phyloP scores from a whole-genome alignment of 2,113 vertebrate genomes.

The Neolamprologus cancellatus region DNA sequence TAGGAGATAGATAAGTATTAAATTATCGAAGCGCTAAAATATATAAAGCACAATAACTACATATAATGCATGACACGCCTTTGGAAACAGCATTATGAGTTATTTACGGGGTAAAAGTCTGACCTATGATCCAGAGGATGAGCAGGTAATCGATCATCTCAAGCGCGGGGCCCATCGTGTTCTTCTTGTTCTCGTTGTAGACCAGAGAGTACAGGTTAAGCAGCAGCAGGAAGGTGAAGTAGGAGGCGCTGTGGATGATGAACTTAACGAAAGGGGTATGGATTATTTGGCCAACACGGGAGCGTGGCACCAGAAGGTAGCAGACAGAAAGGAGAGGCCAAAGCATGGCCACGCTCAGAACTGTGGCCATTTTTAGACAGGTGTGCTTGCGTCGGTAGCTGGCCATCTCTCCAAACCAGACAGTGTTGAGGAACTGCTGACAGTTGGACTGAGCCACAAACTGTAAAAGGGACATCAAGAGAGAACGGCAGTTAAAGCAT shows the following conservation, averaged over 20 bases:
- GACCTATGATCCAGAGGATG: constrained; percentile 96
- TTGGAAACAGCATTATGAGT: not conserved
- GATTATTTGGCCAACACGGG: constrained; percentile 91
- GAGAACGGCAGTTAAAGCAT: not conserved
- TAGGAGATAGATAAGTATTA: not conserved
- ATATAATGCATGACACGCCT: not conserved
- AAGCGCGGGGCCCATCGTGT: constrained; percentile 91
- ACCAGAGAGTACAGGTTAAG: constrained; percentile 97
- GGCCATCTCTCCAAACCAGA: constrained; percentile 99
- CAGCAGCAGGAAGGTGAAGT: constrained; percentile 92
- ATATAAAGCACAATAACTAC: not conserved
- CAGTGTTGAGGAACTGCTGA: constrained; percentile 98
- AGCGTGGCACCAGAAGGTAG: constrained; percentile 93
- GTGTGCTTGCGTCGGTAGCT: constrained; percentile 96
- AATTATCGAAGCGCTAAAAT: not conserved
- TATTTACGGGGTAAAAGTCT: constrained; percentile 3
- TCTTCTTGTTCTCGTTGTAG: constrained; percentile 93
- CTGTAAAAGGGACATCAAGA: constrained; percentile 55
- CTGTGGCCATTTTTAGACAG: constrained; percentile 91
- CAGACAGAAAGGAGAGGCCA: constrained; percentile 94
- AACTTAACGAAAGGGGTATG: constrained; percentile 98
- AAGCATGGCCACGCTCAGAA: constrained; percentile 86
- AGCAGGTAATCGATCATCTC: constrained; percentile 95
- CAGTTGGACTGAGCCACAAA: constrained; percentile 99
- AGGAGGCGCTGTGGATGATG: constrained; percentile 97